Evolutionary conservation across 2,113 vertebrate species (phyloP).

Genomic region (Zeus faber): DNA sequence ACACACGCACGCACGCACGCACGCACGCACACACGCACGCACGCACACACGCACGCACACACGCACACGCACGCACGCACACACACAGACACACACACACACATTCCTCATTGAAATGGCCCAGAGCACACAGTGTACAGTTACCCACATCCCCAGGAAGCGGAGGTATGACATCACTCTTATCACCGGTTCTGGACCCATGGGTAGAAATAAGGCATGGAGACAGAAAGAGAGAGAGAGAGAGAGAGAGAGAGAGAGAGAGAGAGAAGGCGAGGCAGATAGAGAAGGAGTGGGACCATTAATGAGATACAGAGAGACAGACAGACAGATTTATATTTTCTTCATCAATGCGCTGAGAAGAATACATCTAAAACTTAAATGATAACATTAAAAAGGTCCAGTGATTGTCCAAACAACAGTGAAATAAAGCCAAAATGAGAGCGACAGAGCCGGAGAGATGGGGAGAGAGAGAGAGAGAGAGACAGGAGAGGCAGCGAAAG

Average conservation of each 20-base stretch:
- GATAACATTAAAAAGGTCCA: too few species aligned
- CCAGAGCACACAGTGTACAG: conserved; percentile 63
- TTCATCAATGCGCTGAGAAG: too few species aligned
- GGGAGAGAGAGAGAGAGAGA: too few species aligned
- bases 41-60: conserved; percentile 18
- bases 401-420: too few species aligned
- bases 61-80: conserved; percentile 18
- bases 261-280: not conserved
- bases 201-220: conserved; percentile 38
- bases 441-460: too few species aligned
- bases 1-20: conserved; percentile 7
- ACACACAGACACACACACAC: conserved; percentile 22
- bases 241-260: conserved; percentile 3
- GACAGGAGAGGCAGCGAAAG: too few species aligned
- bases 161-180: conserved; percentile 68
- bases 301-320: too few species aligned
- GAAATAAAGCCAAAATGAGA: too few species aligned
- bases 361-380: too few species aligned
- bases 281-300: not conserved
- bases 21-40: conserved; percentile 5
- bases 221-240: conserved; percentile 5
- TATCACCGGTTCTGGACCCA: conserved; percentile 59
- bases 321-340: too few species aligned
- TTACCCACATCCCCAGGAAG: conserved; percentile 69
- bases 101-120: conserved; percentile 22